Evolutionary conservation across 2,797 vertebrate species (phyloP).

Genomic region (Eurystomus glaucurus): DNA sequence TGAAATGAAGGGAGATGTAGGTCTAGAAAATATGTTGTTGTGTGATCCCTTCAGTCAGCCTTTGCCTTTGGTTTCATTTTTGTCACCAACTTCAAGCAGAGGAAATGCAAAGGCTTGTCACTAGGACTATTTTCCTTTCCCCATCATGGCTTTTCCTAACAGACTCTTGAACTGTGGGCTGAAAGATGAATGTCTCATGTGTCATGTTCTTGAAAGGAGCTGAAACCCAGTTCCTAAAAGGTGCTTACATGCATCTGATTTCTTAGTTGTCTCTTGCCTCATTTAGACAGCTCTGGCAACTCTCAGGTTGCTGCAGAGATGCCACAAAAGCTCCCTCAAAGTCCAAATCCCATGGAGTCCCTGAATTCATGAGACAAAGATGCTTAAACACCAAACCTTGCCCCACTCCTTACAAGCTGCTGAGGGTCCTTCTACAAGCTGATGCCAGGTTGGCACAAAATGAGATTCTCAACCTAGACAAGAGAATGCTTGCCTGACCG

Average conservation of each 20-base stretch:
- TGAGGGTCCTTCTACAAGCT: neutral
- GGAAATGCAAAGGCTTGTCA: neutral
- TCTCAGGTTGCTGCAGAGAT: neutral
- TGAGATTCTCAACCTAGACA: neutral
- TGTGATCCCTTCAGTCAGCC: neutral
- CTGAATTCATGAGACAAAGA: neutral
- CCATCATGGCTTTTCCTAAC: neutral
- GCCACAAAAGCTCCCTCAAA: neutral
- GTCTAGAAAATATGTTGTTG: neutral
- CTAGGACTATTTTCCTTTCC: neutral
- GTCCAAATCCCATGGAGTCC: neutral
- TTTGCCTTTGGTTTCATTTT: neutral
- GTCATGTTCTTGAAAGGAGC: neutral
- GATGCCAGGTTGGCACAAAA: neutral
- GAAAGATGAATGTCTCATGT: neutral
- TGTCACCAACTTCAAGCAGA: neutral
- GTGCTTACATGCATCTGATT: neutral
- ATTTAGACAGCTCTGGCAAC: neutral
- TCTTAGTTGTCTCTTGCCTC: neutral
- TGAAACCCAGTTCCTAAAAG: neutral
- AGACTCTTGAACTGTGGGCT: neutral
- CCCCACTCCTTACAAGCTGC: neutral
- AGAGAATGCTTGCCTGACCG: neutral
- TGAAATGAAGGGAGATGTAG: neutral
- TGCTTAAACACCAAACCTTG: accelerated